These are phyloP conservation scores for Cheilinus undulatus DNA, from an alignment of 2,113 vertebrate genomes.

Conservation along the genomic window DNA sequence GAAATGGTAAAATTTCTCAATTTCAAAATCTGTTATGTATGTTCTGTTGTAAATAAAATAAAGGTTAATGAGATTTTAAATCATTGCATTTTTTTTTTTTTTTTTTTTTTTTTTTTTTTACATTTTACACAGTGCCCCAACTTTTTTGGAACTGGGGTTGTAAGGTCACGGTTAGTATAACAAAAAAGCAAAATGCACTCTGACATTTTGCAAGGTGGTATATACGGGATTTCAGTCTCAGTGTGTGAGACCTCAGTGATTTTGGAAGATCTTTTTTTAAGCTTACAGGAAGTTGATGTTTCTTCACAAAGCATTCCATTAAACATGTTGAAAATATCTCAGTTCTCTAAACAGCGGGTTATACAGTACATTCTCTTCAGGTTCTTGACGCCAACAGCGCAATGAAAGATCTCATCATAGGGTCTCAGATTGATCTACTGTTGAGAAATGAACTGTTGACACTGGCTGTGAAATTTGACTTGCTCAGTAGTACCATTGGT, in stretches of 20 bases:
- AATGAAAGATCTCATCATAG: background rate
- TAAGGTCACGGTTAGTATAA: no score
- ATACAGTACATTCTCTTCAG: background rate
- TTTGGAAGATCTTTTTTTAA: background rate
- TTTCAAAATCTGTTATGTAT: no score
- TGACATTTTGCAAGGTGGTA: no score
- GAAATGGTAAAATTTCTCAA: no score
- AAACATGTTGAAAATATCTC: background rate
- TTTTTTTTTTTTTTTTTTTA: no score
- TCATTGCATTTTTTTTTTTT: no score
- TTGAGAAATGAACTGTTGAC: slow-evolving; percentile 16
- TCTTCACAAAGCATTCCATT: background rate
- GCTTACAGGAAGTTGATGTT: no score
- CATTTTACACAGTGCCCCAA: no score
- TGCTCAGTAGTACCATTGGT: slow-evolving; percentile 15
- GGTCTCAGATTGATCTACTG: background rate
- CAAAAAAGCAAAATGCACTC: no score
- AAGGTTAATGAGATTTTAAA: no score
- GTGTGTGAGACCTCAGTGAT: background rate
- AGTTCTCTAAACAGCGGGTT: background rate
- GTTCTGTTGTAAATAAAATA: no score
- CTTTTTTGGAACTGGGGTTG: no score
- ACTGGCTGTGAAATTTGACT: slow-evolving; percentile 8
- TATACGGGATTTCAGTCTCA: background rate
- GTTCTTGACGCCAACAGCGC: background rate